Evolutionary conservation across 2,888 invertebrate genomes (phyloP).

Genomic region (Amphimallon solstitiale): DNA sequence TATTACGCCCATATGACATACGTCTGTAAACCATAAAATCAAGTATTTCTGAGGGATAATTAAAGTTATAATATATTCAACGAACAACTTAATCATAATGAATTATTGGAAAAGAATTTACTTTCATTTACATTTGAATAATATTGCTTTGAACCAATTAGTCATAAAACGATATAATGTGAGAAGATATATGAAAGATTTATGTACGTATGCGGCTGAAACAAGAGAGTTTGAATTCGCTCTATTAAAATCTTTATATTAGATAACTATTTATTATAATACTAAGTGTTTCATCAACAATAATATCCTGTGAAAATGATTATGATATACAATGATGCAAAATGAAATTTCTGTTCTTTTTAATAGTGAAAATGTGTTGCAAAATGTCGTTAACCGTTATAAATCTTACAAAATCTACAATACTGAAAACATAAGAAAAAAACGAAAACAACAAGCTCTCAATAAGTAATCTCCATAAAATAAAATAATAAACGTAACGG

Average conservation of each 20-base stretch:
- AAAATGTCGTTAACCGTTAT: neutral
- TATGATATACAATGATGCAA: neutral
- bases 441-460: too few relatives aligned
- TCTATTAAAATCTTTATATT: too few relatives aligned
- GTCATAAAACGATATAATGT: neutral
- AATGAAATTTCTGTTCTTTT: neutral
- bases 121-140: constrained; percentile 14
- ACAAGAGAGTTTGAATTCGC: neutral
- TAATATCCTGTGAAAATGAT: too few relatives aligned
- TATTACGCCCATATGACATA: constrained; percentile 4
- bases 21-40: too few relatives aligned
- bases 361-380: neutral
- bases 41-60: neutral
- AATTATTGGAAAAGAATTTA: constrained; percentile 12
- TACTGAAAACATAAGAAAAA: too few relatives aligned
- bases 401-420: constrained; percentile 5
- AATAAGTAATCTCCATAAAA: constrained; percentile 8
- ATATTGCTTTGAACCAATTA: neutral
- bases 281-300: too few relatives aligned
- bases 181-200: too few relatives aligned
- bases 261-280: too few relatives aligned
- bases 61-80: constrained; percentile 4
- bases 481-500: constrained; percentile 16
- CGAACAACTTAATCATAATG: neutral
- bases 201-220: neutral